Conservation (phyloP, 2,797 vertebrate species). For the Lutjanus campechanus region DNA sequence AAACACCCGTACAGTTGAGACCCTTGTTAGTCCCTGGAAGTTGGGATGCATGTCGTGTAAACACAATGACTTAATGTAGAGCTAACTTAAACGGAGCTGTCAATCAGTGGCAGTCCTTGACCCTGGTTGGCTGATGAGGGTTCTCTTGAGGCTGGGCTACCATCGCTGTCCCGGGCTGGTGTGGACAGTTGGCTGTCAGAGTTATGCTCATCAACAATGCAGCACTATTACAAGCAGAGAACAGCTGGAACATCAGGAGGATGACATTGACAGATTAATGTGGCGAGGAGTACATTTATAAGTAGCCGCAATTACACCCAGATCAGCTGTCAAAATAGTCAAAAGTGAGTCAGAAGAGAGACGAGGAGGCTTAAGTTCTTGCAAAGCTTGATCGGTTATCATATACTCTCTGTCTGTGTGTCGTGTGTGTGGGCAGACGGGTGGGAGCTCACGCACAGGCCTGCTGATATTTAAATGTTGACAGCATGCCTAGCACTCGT, state of each 20-base stretch:
- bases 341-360: constrained; percentile 31
- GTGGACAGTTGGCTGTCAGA: constrained; percentile 79
- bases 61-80: constrained; percentile 69
- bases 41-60: constrained; percentile 72
- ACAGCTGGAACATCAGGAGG: constrained; percentile 75
- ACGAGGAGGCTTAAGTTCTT: constrained; percentile 30
- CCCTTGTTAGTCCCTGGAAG: constrained; percentile 45
- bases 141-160: constrained; percentile 69
- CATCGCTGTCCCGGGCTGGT: constrained; percentile 30
- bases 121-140: constrained; percentile 72
- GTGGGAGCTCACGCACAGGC: constrained; percentile 64
- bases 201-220: constrained; percentile 60
- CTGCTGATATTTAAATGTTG: constrained; percentile 78
- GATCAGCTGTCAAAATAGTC: constrained; percentile 66
- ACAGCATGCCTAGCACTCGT: constrained; percentile 70
- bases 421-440: constrained; percentile 65
- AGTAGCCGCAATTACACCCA: constrained; percentile 60
- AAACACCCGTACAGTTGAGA: constrained; percentile 43
- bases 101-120: constrained; percentile 80
- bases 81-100: constrained; percentile 69
- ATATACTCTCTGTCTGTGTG: constrained; percentile 52
- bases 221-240: constrained; percentile 52
- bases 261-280: constrained; percentile 73
- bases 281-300: constrained; percentile 44
- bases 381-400: constrained; percentile 50